Evolutionary conservation across 2,797 vertebrate genomes (phyloP).

Genomic region (Cryptoblepharus egeriae): DNA sequence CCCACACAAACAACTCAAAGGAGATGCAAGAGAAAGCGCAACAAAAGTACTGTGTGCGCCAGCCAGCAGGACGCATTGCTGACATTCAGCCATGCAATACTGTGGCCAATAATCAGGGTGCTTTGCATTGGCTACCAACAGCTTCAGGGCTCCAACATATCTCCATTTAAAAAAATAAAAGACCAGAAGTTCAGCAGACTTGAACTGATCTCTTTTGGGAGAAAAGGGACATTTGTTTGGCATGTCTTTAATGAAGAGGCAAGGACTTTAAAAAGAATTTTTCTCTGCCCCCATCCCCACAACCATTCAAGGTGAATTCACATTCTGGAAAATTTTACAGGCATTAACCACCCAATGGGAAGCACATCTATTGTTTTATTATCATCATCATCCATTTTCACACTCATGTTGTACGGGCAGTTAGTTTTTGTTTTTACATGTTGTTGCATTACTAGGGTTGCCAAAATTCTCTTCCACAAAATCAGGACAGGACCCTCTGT

Average conservation of each 20-base stretch:
- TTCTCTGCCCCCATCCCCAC: neutral
- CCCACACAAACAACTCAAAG: neutral
- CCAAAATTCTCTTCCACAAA: no score
- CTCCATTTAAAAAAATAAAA: neutral
- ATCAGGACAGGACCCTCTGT: no score
- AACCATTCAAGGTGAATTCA: neutral
- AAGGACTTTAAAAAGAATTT: no score
- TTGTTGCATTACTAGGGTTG: no score
- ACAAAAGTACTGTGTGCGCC: slow-evolving; percentile 6
- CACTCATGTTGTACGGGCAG: no score
- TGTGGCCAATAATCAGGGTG: slow-evolving; percentile 1
- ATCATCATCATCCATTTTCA: no score
- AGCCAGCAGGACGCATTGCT: neutral
- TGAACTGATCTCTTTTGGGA: neutral
- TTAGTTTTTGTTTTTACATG: no score
- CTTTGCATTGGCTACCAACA: neutral
- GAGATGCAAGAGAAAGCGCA: slow-evolving; percentile 4
- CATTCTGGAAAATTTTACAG: neutral
- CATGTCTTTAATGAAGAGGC: neutral
- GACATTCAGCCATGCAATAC: neutral
- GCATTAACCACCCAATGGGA: no score
- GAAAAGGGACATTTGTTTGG: neutral
- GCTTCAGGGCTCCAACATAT: neutral
- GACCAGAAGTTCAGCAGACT: neutral
- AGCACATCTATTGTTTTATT: no score